Evolutionary conservation across 2,797 vertebrate genomes (phyloP), one percentile per base, ranked within the genome.

Genomic region (Ispidina picta): DNA sequence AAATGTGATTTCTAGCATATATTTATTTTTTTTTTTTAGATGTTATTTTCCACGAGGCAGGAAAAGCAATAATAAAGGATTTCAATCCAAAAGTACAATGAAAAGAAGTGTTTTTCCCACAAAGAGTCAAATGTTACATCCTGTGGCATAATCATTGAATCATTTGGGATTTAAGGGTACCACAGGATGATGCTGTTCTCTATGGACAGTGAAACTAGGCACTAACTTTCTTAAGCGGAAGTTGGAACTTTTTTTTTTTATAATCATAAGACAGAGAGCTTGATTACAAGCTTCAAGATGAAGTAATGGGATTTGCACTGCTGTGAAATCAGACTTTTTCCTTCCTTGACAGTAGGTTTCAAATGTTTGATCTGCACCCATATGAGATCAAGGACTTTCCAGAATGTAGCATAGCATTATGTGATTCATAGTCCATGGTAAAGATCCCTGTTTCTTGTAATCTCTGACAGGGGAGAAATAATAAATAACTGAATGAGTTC

Each of bases 321-420:
- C n/a, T 76, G 17, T 46, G 44, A 63, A 82, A 31, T 13, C 49
- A 70, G 28, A 9, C 7, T 46, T 55, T 60, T 43, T 21, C 31
- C 26, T 58, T 31, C 35, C 55, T 56, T 70, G 31, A 51, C 9
- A 35, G 28, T 12, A 59, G 33, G 33, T 63, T 52, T 87, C 28
- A 78, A 82, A 28, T 44, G 52, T 73, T 83, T 82, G 54, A 69
- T 88, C 68, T 63, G 68, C 31, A 69, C 35, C 14, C 68, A 20
- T n/a, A 33, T 70, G 84, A 87, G 78, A 77, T 41, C 54, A 74
- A 93, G 64, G 81, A 73, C 78, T 87, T 95, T 64, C 82, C 84
- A 31, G 79, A 80, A 89, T 54, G 75, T 46, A 62, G 28, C 64
- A 64, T 52, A 80, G 56, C 16, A 64, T 82, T 43, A 3, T 51